Base-by-base conservation (phyloP, 2,113 vertebrate genomes). In the Hystrix brachyura region DNA sequence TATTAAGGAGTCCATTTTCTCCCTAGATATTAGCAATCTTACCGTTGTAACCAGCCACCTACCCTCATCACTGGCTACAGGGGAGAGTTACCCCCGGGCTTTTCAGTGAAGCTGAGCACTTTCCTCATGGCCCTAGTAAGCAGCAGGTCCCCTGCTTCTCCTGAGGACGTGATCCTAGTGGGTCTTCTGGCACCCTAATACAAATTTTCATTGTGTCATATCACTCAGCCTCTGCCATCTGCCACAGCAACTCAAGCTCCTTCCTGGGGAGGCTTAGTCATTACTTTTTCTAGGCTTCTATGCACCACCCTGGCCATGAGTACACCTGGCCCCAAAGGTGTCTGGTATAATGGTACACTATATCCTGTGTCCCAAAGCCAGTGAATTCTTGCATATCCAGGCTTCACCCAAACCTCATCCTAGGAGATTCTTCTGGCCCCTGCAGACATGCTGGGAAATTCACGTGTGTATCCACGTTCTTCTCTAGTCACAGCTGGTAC, bases 381-480 rank as follows among this genome's bases (percentile, higher is more conserved):
- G 11, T 59, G 51, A 69, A 71, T 34, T 43, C 10, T 19, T 43
- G 17, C 2, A 11, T 19, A 34, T n/a, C 13, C 34, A n/a, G 55
- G 18, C 17, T 81, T 18, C 29, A 9, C 4, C 15, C 43, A 57
- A 43, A 32, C 6, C 1, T 2, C 5, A 11, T 15, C 3, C 7
- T 12, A 34, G n/a, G 48, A 57, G 48, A 23, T 69, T 64, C 32
- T 19, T 15, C 15, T 80, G 5, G 1, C 29, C 46, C 12, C 18
- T 48, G 14, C 48, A 80, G 23, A 32, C 25, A 9, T 67, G 10
- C 15, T 29, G 32, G 46, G 46, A 25, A 34, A 69, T 69, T 59
- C 53, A 29, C 2, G 3, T 38, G 2, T 27, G 10, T 19, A 5
- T 1, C 4, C 2, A 2, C 11, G 10, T 69, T 46, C 51, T 32